Evolutionary conservation across 2,888 invertebrate species (phyloP), one percentile per base, ranked within the genome.

Genomic region (Amiota communis): DNA sequence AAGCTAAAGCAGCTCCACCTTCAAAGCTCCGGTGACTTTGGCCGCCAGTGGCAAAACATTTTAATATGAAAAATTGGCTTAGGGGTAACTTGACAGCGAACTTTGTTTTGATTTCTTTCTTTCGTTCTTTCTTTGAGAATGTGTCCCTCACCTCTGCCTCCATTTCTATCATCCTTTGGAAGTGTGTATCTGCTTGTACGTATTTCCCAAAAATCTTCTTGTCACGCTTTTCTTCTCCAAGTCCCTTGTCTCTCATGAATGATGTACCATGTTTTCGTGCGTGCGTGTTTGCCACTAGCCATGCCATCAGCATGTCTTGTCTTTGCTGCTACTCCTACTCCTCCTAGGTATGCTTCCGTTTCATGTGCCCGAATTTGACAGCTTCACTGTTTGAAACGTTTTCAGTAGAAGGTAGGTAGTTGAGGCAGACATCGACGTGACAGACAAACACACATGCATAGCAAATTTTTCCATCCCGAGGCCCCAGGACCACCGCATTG

Each of bases 51-150:
- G 64, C 69, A 69, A 57, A 70, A 72, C 70, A 71, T 71, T 73
- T 75, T 71, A 71, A 71, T 77, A 73, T 74, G 67, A 73, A 74
- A 73, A 74, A 77, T 75, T 77, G 74, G 70, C 72, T 72, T 68
- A 15, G 51, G 68, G 65, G 72, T 72, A 70, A 59, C 46, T 56
- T 71, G 77, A 75, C 75, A 51, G 67, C 51, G 53, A 68, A 68
- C 67, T 68, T 68, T 68, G 67, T 68, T 68, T 68, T 68, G 67
- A 68, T 68, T 68, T 68, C 51, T 47, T 65, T 64, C 64, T 20
- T 64, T 64, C 64, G 12, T 11, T 64, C 46, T 64, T 46, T 17
- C 46, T 64, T 46, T 11, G 12, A n/a, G 12, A 46, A 46, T 64
- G 15, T 20, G 47, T 64, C 9, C 15, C 23, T 63, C 20, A 17